phyloP scores from a whole-genome alignment of 2,888 invertebrate genomes.

The Xylota sylvarum region DNA sequence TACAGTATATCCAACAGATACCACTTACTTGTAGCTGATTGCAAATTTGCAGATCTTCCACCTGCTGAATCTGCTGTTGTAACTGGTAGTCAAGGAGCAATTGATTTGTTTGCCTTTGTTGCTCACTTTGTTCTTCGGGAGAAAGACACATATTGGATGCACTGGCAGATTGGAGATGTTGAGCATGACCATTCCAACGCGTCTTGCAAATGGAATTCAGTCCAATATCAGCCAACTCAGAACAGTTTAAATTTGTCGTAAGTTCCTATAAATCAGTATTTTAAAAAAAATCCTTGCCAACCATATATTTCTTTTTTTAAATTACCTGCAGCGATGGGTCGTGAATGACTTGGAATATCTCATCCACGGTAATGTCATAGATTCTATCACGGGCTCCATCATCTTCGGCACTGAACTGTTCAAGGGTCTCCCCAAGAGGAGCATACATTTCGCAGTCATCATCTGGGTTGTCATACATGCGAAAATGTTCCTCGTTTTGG shows the following conservation, averaged over 20 bases:
- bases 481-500: constrained; percentile 80
- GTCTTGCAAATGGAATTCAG: constrained; percentile 85
- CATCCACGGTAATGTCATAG: constrained; percentile 84
- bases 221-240: constrained; percentile 84
- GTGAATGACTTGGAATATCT: constrained; percentile 84
- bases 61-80: constrained; percentile 85
- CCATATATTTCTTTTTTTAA: neutral
- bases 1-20: neutral
- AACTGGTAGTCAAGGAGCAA: constrained; percentile 84
- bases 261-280: constrained; percentile 81
- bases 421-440: constrained; percentile 81
- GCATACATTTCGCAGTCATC: constrained; percentile 82
- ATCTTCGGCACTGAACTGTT: constrained; percentile 82
- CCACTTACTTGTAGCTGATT: constrained; percentile 83
- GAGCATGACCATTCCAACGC: constrained; percentile 83
- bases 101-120: constrained; percentile 82
- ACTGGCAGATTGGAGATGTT: constrained; percentile 80
- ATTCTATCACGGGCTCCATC: constrained; percentile 82
- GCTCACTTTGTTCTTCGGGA: constrained; percentile 81
- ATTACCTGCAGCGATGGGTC: constrained; percentile 82
- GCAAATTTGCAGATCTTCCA: constrained; percentile 85
- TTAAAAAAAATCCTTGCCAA: neutral
- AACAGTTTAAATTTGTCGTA: constrained; percentile 83
- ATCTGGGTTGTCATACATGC: constrained; percentile 80
- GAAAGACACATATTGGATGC: constrained; percentile 79